phyloP scores from a whole-genome alignment of 1,140 invertebrate genomes.

The Neodiprion virginianus region DNA sequence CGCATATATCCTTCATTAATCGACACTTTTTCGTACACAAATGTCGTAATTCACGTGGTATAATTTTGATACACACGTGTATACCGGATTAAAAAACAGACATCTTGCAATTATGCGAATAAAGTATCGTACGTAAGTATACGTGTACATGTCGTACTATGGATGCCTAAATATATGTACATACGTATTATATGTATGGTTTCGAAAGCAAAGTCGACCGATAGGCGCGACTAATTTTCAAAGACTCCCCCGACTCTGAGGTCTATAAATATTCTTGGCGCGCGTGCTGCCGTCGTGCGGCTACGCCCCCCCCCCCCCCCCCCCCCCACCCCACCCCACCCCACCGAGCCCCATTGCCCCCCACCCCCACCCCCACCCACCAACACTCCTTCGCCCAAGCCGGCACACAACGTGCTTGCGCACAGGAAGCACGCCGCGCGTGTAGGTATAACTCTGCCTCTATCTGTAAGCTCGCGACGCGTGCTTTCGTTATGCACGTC shows the following conservation, averaged over 20 bases:
- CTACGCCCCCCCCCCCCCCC: too few relatives aligned
- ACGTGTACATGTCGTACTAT: too few relatives aligned
- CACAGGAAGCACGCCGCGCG: conserved; percentile 23
- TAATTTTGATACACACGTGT: too few relatives aligned
- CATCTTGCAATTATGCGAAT: too few relatives aligned
- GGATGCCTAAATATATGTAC: too few relatives aligned
- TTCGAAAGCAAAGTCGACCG: conserved; percentile 6
- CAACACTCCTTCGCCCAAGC: neutral
- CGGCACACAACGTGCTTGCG: conserved; percentile 9
- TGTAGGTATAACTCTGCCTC: neutral
- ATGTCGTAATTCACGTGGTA: too few relatives aligned
- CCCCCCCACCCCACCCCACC: too few relatives aligned
- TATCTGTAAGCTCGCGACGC: conserved; percentile 20
- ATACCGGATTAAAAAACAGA: too few relatives aligned
- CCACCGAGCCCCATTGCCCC: too few relatives aligned
- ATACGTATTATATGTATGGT: neutral
- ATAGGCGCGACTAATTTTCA: conserved; percentile 1
- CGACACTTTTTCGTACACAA: too few relatives aligned
- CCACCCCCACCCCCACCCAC: neutral
- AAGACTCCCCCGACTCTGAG: neutral
- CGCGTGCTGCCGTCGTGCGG: neutral
- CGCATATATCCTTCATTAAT: too few relatives aligned
- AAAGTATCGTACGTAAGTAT: too few relatives aligned
- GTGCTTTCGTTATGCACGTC: conserved; percentile 32
- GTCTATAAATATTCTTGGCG: conserved; percentile 7